These are phyloP conservation scores for Petroica traversi DNA, from an alignment of 2,113 vertebrate genomes.

Conservation along the genomic window DNA sequence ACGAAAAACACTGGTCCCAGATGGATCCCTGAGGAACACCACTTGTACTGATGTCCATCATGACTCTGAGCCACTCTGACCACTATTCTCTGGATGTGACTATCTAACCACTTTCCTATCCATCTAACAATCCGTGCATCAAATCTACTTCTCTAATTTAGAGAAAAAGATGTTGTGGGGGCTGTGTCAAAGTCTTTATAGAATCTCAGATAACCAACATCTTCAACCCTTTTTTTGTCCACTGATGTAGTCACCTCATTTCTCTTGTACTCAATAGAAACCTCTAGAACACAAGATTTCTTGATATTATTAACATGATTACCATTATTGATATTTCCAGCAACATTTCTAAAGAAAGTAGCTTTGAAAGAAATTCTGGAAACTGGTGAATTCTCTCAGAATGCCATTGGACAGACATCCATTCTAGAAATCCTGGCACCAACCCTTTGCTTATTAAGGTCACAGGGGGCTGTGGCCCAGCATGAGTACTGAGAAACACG, in stretches of 20 bases:
- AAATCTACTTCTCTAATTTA: background rate
- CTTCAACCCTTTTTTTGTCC: background rate
- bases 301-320: too few species aligned
- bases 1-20: too few species aligned
- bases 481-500: too few species aligned
- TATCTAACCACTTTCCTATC: background rate
- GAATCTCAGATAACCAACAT: background rate
- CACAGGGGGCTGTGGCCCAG: background rate
- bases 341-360: background rate
- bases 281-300: background rate
- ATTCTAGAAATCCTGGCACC: background rate
- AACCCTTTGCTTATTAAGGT: background rate
- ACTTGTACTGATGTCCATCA: background rate
- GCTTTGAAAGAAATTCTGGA: background rate
- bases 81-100: background rate
- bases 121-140: too few species aligned
- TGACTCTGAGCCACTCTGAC: background rate
- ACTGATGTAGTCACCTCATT: background rate
- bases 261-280: background rate
- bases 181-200: background rate
- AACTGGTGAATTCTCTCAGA: background rate
- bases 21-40: background rate
- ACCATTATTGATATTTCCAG: background rate
- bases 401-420: accelerated
- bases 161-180: background rate